phyloP scores from a whole-genome alignment of 2,888 invertebrate species.

The Metellina segmentata region DNA sequence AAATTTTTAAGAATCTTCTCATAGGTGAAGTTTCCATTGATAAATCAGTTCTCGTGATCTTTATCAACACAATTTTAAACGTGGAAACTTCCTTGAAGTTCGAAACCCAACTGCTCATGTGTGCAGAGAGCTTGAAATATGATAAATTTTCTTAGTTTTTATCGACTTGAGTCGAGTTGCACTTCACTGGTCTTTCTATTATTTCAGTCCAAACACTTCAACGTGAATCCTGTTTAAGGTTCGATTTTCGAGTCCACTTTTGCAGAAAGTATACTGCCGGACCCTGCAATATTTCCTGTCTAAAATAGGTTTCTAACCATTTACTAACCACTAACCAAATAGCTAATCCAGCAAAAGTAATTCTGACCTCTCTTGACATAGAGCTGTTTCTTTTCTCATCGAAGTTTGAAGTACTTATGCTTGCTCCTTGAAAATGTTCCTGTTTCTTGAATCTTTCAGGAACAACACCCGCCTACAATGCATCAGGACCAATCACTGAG shows the following conservation, averaged over 20 bases:
- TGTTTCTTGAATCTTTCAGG: constrained; percentile 77
- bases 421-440: constrained; percentile 77
- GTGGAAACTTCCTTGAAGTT: too few relatives aligned
- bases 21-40: too few relatives aligned
- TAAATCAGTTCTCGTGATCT: too few relatives aligned
- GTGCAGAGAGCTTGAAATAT: too few relatives aligned
- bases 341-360: constrained; percentile 14
- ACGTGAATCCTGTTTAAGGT: constrained; percentile 8
- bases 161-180: neutral
- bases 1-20: too few relatives aligned
- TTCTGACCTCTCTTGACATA: neutral
- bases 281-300: neutral
- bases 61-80: too few relatives aligned
- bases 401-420: constrained; percentile 60
- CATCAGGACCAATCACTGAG: constrained; percentile 45
- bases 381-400: constrained; percentile 47
- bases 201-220: neutral
- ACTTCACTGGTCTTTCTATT: neutral
- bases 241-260: constrained; percentile 9
- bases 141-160: too few relatives aligned
- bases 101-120: too few relatives aligned
- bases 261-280: constrained; percentile 43
- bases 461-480: constrained; percentile 58
- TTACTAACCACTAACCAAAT: constrained; percentile 58
- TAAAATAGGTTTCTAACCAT: constrained; percentile 14